phyloP scores from a whole-genome alignment of 2,888 invertebrate genomes.

The Salticus scenicus region DNA sequence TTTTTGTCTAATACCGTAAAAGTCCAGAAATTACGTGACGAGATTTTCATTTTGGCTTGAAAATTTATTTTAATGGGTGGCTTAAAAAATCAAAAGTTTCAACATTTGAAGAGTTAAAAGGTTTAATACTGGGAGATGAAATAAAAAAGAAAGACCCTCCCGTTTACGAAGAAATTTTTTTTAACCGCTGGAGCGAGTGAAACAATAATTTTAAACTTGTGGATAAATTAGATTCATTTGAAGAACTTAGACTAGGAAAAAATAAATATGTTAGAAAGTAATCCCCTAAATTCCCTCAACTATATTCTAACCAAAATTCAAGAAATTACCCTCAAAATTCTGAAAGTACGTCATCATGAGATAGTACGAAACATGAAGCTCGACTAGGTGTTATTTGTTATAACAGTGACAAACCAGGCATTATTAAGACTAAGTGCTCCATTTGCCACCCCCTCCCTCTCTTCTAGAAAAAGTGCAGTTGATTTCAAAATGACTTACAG shows the following conservation, averaged over 20 bases:
- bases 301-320: too few species aligned
- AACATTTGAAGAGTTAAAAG: not conserved
- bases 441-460: not conserved
- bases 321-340: too few species aligned
- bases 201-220: not conserved
- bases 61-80: constrained; percentile 13
- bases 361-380: too few species aligned
- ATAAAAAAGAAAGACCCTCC: not conserved
- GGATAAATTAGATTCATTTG: not conserved
- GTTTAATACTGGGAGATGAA: not conserved
- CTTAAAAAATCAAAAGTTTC: not conserved
- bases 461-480: not conserved
- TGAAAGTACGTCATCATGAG: too few species aligned
- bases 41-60: not conserved
- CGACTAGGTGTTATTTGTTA: not conserved
- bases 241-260: not conserved
- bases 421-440: not conserved
- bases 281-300: too few species aligned
- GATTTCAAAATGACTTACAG: not conserved
- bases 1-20: not conserved
- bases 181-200: not conserved
- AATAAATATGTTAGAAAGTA: not conserved
- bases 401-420: not conserved
- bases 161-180: not conserved
- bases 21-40: constrained; percentile 5